phyloP scores from a whole-genome alignment of 2,113 vertebrate species.

The Excalfactoria chinensis region DNA sequence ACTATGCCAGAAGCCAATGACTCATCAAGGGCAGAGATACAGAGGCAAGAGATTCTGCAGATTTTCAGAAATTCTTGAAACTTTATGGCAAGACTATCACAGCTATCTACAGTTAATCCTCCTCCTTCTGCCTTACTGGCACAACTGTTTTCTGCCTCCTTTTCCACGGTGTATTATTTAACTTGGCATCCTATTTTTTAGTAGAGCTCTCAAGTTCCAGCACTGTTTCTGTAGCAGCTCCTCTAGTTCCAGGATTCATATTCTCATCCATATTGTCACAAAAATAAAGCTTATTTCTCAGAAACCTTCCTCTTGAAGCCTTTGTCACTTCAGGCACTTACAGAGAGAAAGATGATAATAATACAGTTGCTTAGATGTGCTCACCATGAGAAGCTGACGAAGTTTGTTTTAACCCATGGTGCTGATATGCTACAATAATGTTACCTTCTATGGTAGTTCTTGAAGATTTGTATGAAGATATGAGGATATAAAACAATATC shows the following conservation, averaged over 20 bases:
- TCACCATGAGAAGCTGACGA: background rate
- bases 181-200: background rate
- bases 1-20: background rate
- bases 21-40: background rate
- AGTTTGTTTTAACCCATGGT: slow-evolving; percentile 7
- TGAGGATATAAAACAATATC: slow-evolving; percentile 31
- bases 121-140: background rate
- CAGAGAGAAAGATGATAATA: background rate
- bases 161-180: slow-evolving; percentile 2
- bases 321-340: background rate
- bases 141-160: background rate
- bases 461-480: slow-evolving; percentile 16
- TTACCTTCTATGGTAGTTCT: background rate
- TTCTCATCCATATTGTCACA: background rate
- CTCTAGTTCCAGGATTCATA: background rate
- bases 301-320: background rate
- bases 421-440: background rate
- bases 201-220: background rate
- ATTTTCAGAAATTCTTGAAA: background rate
- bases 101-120: background rate
- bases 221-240: background rate
- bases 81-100: background rate
- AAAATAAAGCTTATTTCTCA: background rate
- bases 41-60: background rate
- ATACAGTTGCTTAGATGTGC: background rate